Conservation (phyloP, 2,113 vertebrate species). For the Rhea pennata region DNA sequence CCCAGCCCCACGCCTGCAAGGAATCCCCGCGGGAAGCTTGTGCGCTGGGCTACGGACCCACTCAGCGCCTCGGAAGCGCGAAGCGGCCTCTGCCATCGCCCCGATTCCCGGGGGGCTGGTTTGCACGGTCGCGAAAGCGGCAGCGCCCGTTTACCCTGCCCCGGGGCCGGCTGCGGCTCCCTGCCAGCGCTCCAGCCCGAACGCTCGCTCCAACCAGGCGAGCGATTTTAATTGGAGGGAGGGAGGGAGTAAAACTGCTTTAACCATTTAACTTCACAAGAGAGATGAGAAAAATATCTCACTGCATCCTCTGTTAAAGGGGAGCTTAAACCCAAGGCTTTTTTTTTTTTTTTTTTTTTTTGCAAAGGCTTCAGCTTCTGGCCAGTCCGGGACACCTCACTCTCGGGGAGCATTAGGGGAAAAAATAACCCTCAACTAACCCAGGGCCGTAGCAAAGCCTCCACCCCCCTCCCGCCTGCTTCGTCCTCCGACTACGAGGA, state of each 20-base stretch:
- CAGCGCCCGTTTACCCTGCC: too few relatives aligned
- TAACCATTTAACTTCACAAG: not conserved
- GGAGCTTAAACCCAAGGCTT: not conserved
- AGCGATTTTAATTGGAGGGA: not conserved
- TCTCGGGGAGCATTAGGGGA: not conserved
- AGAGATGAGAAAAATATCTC: not conserved
- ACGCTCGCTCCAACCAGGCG: not conserved
- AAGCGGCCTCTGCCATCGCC: too few relatives aligned
- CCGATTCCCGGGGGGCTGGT: too few relatives aligned
- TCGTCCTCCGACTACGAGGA: not conserved
- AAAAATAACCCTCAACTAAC: not conserved
- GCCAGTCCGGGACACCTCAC: not conserved
- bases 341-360: too few relatives aligned
- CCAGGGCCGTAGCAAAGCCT: not conserved
- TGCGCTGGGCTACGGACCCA: not conserved
- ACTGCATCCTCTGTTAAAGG: accelerated
- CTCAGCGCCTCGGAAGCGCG: not conserved
- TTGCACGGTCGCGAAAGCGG: too few relatives aligned
- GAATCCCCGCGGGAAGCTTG: not conserved
- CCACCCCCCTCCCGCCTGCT: not conserved
- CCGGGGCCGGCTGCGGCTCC: not conserved
- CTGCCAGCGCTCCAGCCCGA: not conserved
- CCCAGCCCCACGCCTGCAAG: accelerated
- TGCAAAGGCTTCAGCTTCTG: not conserved
- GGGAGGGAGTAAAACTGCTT: not conserved